phyloP scores from a whole-genome alignment of 2,888 invertebrate genomes.

The Chaetogeoica ovagalla region DNA sequence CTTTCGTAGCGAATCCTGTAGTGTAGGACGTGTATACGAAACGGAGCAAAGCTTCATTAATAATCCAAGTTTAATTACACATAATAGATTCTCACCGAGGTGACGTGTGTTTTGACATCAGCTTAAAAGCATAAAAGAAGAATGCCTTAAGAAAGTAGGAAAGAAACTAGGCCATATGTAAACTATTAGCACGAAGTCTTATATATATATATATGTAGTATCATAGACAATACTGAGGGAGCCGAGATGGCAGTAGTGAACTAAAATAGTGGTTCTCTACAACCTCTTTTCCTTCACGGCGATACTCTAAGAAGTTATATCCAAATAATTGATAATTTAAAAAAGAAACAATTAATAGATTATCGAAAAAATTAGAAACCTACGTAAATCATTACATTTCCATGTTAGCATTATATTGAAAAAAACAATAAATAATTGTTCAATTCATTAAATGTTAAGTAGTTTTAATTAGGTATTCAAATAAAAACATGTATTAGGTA shows the following conservation, averaged over 20 bases:
- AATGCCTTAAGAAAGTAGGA: conserved; percentile 25
- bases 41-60: conserved; percentile 37
- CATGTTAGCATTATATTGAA: too few species aligned
- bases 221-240: neutral
- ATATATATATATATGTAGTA: neutral
- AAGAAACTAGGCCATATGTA: conserved; percentile 24
- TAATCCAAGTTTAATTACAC: conserved; percentile 49
- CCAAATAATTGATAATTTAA: too few species aligned
- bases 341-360: too few species aligned
- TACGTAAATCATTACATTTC: too few species aligned
- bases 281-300: too few species aligned
- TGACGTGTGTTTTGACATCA: conserved; percentile 33
- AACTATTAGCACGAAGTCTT: neutral
- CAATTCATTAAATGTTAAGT: too few species aligned
- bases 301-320: too few species aligned
- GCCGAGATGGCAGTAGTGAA: neutral
- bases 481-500: too few species aligned
- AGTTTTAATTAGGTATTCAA: too few species aligned
- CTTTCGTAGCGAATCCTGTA: neutral
- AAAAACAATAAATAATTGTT: too few species aligned
- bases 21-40: neutral
- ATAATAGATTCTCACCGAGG: conserved; percentile 34
- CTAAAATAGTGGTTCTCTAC: too few species aligned
- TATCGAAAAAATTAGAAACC: too few species aligned
- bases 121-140: conserved; percentile 11